These are phyloP conservation scores for Dicranocentrus wangi DNA, from an alignment of 2,888 invertebrate genomes.

Conservation along the genomic window DNA sequence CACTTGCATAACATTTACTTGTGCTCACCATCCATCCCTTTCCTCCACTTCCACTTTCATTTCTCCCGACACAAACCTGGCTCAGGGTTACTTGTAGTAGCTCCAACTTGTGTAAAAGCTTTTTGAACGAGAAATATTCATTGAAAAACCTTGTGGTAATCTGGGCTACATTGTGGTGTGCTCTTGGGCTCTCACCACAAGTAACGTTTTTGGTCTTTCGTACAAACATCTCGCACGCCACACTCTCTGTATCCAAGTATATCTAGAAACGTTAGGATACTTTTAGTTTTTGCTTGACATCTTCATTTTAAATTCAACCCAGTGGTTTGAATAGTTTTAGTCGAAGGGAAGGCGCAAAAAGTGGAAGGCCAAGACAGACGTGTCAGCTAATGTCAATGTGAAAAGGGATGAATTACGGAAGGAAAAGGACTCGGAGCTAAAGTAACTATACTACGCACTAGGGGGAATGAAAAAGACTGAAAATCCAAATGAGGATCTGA, in stretches of 20 bases:
- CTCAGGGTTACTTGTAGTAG: conserved; percentile 17
- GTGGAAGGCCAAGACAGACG: conserved; percentile 39
- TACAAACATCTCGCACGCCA: no score
- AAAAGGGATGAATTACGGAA: conserved; percentile 43
- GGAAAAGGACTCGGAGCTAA: conserved; percentile 4
- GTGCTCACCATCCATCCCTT: conserved; percentile 57
- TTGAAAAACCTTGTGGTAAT: no score
- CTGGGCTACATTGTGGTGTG: no score
- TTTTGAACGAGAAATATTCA: no score
- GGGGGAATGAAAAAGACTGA: conserved; percentile 6
- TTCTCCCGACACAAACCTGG: conserved; percentile 48
- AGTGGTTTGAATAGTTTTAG: conserved; percentile 40
- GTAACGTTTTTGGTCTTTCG: no score
- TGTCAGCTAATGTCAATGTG: conserved; percentile 49
- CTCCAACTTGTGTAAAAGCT: no score
- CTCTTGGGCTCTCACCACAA: no score
- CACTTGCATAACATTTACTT: conserved; percentile 46
- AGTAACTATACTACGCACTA: no score
- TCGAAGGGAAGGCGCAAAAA: conserved; percentile 24
- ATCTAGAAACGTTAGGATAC: no score
- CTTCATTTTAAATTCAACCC: conserved; percentile 54
- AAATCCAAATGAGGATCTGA: conserved; percentile 38
- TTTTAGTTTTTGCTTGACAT: no score
- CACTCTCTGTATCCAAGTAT: no score
- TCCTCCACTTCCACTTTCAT: conserved; percentile 54